Base-by-base conservation (phyloP, 2,113 vertebrate genomes). In the Chauna torquata region DNA sequence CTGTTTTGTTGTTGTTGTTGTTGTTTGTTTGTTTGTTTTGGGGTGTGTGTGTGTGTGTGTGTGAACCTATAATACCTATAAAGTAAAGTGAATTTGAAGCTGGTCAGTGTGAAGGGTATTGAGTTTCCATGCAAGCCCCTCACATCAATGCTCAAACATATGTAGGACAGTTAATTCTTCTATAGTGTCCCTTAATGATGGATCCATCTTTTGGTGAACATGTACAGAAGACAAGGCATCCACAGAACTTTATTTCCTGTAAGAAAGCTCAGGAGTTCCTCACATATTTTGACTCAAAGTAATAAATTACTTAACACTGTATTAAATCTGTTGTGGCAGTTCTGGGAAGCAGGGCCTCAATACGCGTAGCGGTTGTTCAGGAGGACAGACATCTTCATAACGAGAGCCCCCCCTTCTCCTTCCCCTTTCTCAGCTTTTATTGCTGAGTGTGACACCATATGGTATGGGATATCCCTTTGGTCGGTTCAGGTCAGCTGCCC, bases 101-200 rank as follows among this genome's bases (percentile, higher is more conserved):
- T 62, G 62, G n/a, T 50, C 34, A 45, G 20, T 12, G 23, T 70
- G 42, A 71, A 78, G 12, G 7, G 12, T 38, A 11, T 38, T 70
- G 79, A 80, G 9, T 54, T 75, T 71, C 55, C 36, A 32, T 52
- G 62, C 19, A 78, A 0, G 0, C 2, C 16, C 11, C 47, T 71
- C 25, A 65, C n/a, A 69, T 69, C n/a, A 89, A 9, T 7, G 25
- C 9, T 78, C 55, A 88, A 65, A 85, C 18, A 47, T 25, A 59
- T 8, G 32, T 30, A 20, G 23, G 45, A 79, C 72, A 13, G 7
- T 52, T 54, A 24, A 3, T 65, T 64, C 49, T 81, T 36, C 77
- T 84, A 9, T 23, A 61, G 4, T 15, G 16, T n/a, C 16, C 49
- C 12, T 68, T 65, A 83, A 34, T 34, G 38, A 62, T 30, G 13